Base-by-base conservation (phyloP, 2,113 vertebrate species). In the Ranitomeya variabilis region DNA sequence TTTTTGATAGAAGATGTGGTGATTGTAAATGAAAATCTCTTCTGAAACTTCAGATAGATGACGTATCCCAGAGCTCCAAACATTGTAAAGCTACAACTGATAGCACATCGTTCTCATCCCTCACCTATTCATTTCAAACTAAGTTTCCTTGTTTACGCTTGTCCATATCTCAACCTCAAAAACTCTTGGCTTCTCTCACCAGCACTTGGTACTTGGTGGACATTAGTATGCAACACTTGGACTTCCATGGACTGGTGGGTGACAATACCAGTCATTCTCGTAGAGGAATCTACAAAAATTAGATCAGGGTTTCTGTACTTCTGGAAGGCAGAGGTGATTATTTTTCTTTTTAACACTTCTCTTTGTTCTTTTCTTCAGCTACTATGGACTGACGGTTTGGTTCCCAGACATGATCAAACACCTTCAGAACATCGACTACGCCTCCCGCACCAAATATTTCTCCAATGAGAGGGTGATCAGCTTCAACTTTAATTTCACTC, bases 321-420 rank as follows among this genome's bases (percentile, higher is more conserved):
- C 21, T n/a, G 21, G 64, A 67, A 10, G 21, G 0, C 67, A 26
- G 11, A 1, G n/a, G 11, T 31, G 1, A 71, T 13, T 14, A 26
- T 19, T 51, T 4, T 51, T 76, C 52, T 2, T 0, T 79, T 0
- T 79, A 52, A 21, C 23, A 12, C 52, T 45, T 54, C 21, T 67
- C 76, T 71, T 85, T 81, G 15, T 74, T 54, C 15, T 89, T 81
- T 66, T 8, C 19, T 0, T 45, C 90, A 99, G 98, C 91, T 99
- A 99, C 94, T 99, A 99, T 0, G 98, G 98, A 51, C 91, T 99
- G 92, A 99, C 98, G 0, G 98, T 99, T 52, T 99, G 98, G 97
- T 99, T 99, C 93, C 98, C 98, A 0, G 98, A 99, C 94, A 99
- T 99, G 98, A 99, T 99, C 89, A 99, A 99, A 91, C 97, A 99